Evolutionary conservation across 1,140 invertebrate species (phyloP), one percentile per base, ranked within the genome.

Genomic region (Euura lappo): DNA sequence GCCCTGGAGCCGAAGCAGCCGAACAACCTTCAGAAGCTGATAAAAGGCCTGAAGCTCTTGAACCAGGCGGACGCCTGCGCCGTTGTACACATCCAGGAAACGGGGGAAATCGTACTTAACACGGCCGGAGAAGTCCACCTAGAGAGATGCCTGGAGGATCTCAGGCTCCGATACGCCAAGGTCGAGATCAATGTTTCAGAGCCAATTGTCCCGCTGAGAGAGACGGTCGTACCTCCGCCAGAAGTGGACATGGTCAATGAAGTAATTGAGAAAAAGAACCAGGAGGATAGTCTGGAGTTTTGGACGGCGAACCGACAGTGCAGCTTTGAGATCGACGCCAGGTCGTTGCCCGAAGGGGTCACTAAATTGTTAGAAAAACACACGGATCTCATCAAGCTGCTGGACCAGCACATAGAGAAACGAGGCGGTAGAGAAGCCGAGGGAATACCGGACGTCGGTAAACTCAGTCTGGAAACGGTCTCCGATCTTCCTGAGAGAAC

Each of bases 101-200:
- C 93, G 6, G 99, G 99, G 0, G 98, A 99, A 85, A 94, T 98
- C 83, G 95, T 99, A 2, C 89, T 99, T n/a, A 92, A 96, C 3
- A 99, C 98, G 0, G 95, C 98, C 6, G 99, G 99, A 1, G 98
- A 99, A 89, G 96, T 99, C 6, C 99, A 99, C 89, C 89, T 99
- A 47, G 95, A 99, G 83, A 93, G 97, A 79, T 99, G 99, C 89
- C 82, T 98, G 1, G 93, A 95, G 78, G 96, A 98, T 89, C 88
- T 99, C 7, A 91, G 91, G 79, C 88, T 89, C 67, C 91, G 93
- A 77, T 98, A 96, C 88, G 96, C 96, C 1, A 96, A 96, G 84
- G 91, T 98, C 72, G 93, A 96, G 60, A 89, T 99, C 7, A 93
- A 93, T 77, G 96, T 96, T 0, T 99, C 98, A 1, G 92, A 95